These are phyloP conservation scores for Rhizoglyphus robini DNA, from an alignment of 1,140 invertebrate genomes.

Conservation along the genomic window DNA sequence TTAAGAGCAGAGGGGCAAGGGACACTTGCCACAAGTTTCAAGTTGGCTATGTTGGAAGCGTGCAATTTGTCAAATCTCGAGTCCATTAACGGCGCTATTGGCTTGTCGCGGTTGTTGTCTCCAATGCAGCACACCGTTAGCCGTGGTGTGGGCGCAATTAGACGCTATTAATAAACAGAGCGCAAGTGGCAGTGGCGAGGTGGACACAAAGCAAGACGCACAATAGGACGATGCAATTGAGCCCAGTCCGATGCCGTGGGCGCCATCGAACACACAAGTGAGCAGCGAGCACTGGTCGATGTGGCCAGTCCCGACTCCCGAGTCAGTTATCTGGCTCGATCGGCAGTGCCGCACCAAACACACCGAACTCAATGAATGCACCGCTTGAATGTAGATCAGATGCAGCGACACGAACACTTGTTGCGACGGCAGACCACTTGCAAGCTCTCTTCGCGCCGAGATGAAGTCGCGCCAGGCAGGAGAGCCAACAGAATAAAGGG, in stretches of 20 bases:
- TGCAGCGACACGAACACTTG: background rate
- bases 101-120: background rate
- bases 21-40: too few relatives aligned
- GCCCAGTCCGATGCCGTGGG: background rate
- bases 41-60: too few relatives aligned
- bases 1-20: too few relatives aligned
- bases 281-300: too few relatives aligned
- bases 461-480: too few relatives aligned
- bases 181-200: background rate
- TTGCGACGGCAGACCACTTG: background rate
- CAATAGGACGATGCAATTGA: background rate
- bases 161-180: background rate
- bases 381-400: background rate
- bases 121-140: background rate
- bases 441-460: background rate
- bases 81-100: background rate
- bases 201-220: background rate
- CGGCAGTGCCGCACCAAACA: background rate
- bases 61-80: background rate
- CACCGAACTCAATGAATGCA: too few relatives aligned
- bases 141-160: background rate
- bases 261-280: too few relatives aligned
- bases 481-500: too few relatives aligned
- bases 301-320: too few relatives aligned
- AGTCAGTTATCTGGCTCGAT: too few relatives aligned